These are phyloP conservation scores for Heliconius erato DNA, from an alignment of 2,888 invertebrate genomes.

Conservation along the genomic window DNA sequence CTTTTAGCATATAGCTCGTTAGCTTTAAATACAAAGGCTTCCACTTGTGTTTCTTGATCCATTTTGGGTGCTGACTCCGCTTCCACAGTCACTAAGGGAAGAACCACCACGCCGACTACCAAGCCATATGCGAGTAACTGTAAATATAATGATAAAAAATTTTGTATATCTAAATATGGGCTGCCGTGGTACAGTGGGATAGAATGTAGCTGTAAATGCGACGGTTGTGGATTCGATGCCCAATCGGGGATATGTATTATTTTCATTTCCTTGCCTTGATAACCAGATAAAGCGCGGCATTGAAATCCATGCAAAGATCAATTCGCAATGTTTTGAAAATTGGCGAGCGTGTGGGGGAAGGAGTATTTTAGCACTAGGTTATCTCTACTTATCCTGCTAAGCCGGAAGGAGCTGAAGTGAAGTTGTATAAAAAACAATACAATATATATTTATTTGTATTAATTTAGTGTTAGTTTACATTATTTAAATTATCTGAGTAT, in stretches of 20 bases:
- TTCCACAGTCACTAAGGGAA: conserved; percentile 72
- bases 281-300: neutral
- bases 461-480: too few relatives aligned
- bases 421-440: neutral
- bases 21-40: conserved; percentile 58
- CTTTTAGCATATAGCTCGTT: conserved; percentile 52
- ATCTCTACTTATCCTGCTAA: neutral
- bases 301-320: neutral
- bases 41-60: conserved; percentile 55
- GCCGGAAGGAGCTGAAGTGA: too few relatives aligned
- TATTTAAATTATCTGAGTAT: too few relatives aligned
- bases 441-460: too few relatives aligned
- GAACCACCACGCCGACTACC: conserved; percentile 57
- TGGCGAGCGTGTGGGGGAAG: neutral
- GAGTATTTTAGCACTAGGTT: neutral
- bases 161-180: neutral
- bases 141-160: conserved; percentile 38
- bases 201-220: neutral
- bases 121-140: conserved; percentile 63
- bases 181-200: neutral
- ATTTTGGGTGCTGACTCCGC: conserved; percentile 63
- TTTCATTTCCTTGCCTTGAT: neutral
- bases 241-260: neutral
- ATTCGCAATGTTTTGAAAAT: neutral
- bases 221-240: neutral